Percentiles rank a stretch among this genome's conserved stretches.
These are phyloP conservation scores for Cotesia glomerata DNA, from an alignment of 1,140 invertebrate genomes.

Conservation along the genomic window DNA sequence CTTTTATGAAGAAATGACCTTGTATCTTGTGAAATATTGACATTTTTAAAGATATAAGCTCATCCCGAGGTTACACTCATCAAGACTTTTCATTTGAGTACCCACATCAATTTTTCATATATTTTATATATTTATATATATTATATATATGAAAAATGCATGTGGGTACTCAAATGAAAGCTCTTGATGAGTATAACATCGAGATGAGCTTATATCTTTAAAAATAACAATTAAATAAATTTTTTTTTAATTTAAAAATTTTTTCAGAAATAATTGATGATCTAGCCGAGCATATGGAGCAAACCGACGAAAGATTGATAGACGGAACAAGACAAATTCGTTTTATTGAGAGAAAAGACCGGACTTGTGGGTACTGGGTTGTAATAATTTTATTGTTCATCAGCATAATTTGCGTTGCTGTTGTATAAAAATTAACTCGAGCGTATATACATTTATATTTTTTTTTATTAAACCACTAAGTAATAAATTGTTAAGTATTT, in stretches of 20 bases:
- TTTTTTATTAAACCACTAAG: not conserved
- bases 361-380: slow-evolving; percentile 76
- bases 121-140: too few species aligned
- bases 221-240: too few species aligned
- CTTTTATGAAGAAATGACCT: too few species aligned
- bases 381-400: slow-evolving; percentile 72
- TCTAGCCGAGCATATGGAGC: slow-evolving; percentile 76
- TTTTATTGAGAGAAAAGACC: slow-evolving; percentile 72
- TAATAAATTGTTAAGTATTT: not conserved
- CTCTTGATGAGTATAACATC: too few species aligned
- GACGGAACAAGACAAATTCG: slow-evolving; percentile 72
- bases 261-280: slow-evolving; percentile 78
- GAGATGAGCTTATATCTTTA: too few species aligned
- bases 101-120: too few species aligned
- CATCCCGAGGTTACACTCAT: too few species aligned
- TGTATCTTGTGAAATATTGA: too few species aligned
- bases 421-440: not conserved
- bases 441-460: not conserved
- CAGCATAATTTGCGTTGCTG: slow-evolving; percentile 4
- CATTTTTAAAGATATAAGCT: too few species aligned
- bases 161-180: too few species aligned
- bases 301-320: slow-evolving; percentile 71
- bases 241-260: not conserved
- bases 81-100: too few species aligned
- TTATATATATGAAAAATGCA: too few species aligned